Evolutionary conservation across 2,113 vertebrate genomes (phyloP).

Genomic region (Anhinga rufa): DNA sequence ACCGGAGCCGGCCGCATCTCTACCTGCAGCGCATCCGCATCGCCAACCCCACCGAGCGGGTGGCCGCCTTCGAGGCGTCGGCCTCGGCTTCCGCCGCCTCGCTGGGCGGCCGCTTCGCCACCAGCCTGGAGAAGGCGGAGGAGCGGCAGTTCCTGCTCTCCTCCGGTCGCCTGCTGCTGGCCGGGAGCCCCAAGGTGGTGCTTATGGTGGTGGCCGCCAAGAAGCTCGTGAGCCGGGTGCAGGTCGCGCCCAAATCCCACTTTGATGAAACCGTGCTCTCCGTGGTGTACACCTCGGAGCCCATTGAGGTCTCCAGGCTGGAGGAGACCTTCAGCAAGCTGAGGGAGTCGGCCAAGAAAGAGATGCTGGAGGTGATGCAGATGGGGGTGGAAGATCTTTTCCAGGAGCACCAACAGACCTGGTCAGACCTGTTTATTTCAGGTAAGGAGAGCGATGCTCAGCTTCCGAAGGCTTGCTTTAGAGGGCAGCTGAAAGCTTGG

Average conservation of each 20-base stretch:
- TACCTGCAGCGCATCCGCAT: constrained; percentile 88
- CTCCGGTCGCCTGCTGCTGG: constrained; percentile 76
- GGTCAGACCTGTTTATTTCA: constrained; percentile 92
- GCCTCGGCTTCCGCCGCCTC: background rate
- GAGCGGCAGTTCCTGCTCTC: constrained; percentile 85
- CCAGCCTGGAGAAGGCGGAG: constrained; percentile 80
- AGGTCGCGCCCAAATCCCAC: constrained; percentile 83
- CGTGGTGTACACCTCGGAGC: constrained; percentile 82
- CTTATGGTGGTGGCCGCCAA: constrained; percentile 86
- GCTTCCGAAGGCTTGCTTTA: background rate
- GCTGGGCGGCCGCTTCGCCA: constrained; percentile 72
- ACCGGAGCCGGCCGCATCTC: constrained; percentile 86
- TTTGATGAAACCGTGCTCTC: constrained; percentile 84
- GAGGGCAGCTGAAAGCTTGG: background rate
- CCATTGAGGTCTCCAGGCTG: constrained; percentile 71
- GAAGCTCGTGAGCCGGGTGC: constrained; percentile 78
- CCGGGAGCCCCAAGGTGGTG: constrained; percentile 72
- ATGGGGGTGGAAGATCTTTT: constrained; percentile 78
- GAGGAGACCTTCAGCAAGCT: constrained; percentile 82
- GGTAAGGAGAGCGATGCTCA: constrained; percentile 66
- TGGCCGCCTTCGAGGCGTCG: constrained; percentile 74
- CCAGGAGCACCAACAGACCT: constrained; percentile 87
- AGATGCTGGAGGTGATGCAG: constrained; percentile 86
- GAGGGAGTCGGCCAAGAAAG: constrained; percentile 82
- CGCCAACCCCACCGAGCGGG: constrained; percentile 82